Base-by-base conservation (phyloP, 1,140 invertebrate species). In the Triops cancriformis region DNA sequence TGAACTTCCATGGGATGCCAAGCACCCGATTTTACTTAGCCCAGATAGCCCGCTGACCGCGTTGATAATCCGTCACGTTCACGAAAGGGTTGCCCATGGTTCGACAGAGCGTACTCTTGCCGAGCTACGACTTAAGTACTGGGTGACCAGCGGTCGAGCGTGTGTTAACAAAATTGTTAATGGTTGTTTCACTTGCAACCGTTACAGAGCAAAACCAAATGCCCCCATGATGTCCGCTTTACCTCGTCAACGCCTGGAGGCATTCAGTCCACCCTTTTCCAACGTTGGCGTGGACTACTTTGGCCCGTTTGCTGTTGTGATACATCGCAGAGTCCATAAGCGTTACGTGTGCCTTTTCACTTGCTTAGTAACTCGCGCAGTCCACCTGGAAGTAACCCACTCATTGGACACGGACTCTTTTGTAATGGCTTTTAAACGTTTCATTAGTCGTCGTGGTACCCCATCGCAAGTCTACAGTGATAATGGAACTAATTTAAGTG, bases 21-120 rank as follows among this genome's bases (percentile, higher is more conserved):
- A 84, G 78, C 84, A 86, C 81, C 85, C 85, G 0, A 83, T 85
- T 18, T 72, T 87, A 12, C 74, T 84, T 51, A 82, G 83, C 28
- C 42, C 79, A 10, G 82, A 81, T 26, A 80, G 84, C 80, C 79
- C 80, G 27, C 74, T 75, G 23, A 31, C 64, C 7, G 10, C 23
- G 7, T 2, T 31, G 9, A 37, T 77, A 14, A 28, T 77, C n/a
- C 51, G 64, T 7, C 6, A 73, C 11, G 10, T 12, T 28, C 76
- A 73, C 23, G 26, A n/a, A 28, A 18, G 41, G 14, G 9, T 64
- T 9, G 3, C 45, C 1, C 45, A 51, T 51, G 45, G 45, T 5
- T 51, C 45, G 3, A 51, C 45, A 5, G 45, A 51, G n/a, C 45
- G 3, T 5, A 51, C 45, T 12, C 11, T 51, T 12, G 45, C 45